Base-by-base conservation (phyloP, 2,888 invertebrate genomes). In the Hirtodrosophila confusa region DNA sequence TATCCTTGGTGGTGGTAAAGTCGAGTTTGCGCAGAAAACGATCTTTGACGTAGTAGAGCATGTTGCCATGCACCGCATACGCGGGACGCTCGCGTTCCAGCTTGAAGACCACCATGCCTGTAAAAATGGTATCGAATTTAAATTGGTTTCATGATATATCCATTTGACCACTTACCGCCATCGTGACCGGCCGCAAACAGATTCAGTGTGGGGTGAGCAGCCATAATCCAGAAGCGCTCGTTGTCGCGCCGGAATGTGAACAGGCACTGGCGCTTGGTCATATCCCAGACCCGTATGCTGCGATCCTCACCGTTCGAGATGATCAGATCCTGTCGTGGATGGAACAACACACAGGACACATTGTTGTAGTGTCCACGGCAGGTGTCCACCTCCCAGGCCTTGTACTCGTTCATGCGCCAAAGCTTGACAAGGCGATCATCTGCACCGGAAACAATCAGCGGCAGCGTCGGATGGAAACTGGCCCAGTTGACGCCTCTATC, bases 301-400 rank as follows among this genome's bases (percentile, higher is more conserved):
- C 97, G 98, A 92, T 99, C 99, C 92, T 99, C 99, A 12, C 99
- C 97, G 92, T 99, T 99, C 33, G 98, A 98, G 43, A 99, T 93
- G 68, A 99, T 97, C 31, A 99, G 93, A 89, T 99, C 99, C 91
- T 99, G 98, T 12, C 98, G 94, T 0, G 99, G 99, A 92, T 99
- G 99, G 93, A 99, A 99, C 43, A 98, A 92, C 0, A 97, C 98
- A 89, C 99, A 99, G 0, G 99, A 99, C 2, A 99, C 99, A 91
- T 99, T 99, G 93, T 99, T 98, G 93, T 99, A 99, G 91, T 99
- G 99, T 0, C 99, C 99, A n/a, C 99, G 95, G 86, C 99, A 99
- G 0, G 99, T 98, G 92, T 99, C 99, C 41, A 99, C 97, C 91
- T 99, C 99, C 99, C 99, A 99, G 0, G 99, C 99, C 93, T 97